phyloP scores from a whole-genome alignment of 2,888 invertebrate species.

The Tromatobia lineatoria region DNA sequence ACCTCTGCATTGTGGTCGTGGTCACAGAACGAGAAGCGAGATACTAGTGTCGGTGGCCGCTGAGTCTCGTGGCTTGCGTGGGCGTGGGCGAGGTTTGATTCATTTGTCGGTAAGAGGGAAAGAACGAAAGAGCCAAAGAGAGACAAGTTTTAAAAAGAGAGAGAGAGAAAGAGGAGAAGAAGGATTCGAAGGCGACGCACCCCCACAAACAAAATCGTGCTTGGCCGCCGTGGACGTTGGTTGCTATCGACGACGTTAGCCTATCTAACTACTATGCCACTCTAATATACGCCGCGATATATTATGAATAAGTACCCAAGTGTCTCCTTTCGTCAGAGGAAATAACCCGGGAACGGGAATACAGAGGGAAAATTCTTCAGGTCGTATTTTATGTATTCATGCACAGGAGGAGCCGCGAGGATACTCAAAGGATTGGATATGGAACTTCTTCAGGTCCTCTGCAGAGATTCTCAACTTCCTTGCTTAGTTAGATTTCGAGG shows the following conservation, averaged over 20 bases:
- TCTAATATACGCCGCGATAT: background rate
- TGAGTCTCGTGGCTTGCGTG: conserved; percentile 38
- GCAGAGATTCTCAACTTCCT: conserved; percentile 40
- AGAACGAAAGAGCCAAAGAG: background rate
- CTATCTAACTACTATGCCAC: background rate
- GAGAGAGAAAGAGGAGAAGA: conserved; percentile 4
- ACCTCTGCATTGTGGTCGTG: conserved; percentile 57
- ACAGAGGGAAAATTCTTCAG: conserved; percentile 8
- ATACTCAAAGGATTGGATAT: background rate
- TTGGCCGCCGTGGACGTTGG: background rate
- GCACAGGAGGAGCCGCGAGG: background rate
- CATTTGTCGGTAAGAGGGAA: conserved; percentile 63
- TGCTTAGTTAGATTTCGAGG: background rate
- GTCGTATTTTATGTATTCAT: background rate
- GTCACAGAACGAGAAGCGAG: conserved; percentile 46
- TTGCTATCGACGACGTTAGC: background rate
- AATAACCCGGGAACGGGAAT: background rate
- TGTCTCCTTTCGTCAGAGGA: background rate
- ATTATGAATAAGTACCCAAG: conserved; percentile 26
- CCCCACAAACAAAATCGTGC: conserved; percentile 21
- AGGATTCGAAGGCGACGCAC: conserved; percentile 3
- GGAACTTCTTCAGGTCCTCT: background rate
- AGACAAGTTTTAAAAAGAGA: background rate
- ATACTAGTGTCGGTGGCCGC: conserved; percentile 43
- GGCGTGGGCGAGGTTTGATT: conserved; percentile 70